A percentile compares a stretch with the other conserved stretches of the same genome.
phyloP scores from a whole-genome alignment of 2,113 vertebrate genomes.

The Vidua chalybeata region DNA sequence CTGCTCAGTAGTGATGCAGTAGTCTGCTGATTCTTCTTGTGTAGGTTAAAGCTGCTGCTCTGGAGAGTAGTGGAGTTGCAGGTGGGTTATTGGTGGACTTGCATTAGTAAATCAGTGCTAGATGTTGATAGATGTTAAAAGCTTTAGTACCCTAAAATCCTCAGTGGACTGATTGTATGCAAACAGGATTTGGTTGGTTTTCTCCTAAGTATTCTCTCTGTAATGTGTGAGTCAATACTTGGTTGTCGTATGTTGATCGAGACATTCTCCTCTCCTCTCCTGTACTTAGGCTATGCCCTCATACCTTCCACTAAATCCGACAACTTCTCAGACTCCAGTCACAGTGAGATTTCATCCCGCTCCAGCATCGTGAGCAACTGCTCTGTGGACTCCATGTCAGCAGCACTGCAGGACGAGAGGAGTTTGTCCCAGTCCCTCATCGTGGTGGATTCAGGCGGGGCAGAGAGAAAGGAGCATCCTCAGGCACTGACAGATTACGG shows the following conservation, averaged over 20 bases:
- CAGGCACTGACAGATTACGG: slow-evolving; percentile 65
- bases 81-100: not conserved
- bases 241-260: not conserved
- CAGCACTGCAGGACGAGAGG: slow-evolving; percentile 80
- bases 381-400: slow-evolving; percentile 88
- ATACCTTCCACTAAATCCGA: slow-evolving; percentile 83
- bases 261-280: not conserved
- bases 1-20: not conserved
- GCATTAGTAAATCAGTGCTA: not conserved
- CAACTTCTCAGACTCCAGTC: slow-evolving; percentile 91
- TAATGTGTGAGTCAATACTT: not conserved
- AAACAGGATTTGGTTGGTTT: not conserved
- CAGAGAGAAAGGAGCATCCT: slow-evolving; percentile 67
- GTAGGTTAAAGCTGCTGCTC: not conserved
- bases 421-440: slow-evolving; percentile 63
- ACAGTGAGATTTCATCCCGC: slow-evolving; percentile 94
- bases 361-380: slow-evolving; percentile 92
- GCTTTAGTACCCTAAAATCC: not conserved
- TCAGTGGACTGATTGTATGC: not conserved
- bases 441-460: slow-evolving; percentile 59
- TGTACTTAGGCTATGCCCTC: slow-evolving; percentile 80
- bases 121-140: not conserved
- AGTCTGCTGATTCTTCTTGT: not conserved
- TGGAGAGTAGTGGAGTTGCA: not conserved
- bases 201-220: not conserved